Percentiles rank a stretch among this genome's conserved stretches.
These are phyloP conservation scores for Cactoblastis cactorum DNA, from an alignment of 2,888 invertebrate genomes.

Conservation along the genomic window DNA sequence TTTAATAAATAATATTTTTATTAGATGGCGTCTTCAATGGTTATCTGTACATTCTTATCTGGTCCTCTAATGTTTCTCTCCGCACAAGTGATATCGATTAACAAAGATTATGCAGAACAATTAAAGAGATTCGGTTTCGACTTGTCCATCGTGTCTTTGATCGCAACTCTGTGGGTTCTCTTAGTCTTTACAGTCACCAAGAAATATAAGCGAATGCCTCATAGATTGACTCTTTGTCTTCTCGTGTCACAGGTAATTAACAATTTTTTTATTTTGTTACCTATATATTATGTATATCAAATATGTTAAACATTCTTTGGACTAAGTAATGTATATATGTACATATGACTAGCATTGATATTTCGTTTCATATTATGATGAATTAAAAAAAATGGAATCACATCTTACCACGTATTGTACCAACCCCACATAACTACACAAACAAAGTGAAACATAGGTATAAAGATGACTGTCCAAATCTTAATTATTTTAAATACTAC, in stretches of 20 bases:
- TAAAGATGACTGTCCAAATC: too few relatives aligned
- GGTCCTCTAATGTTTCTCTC: conserved; percentile 97
- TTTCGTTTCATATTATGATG: too few relatives aligned
- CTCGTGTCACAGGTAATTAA: conserved; percentile 90
- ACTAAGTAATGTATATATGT: too few relatives aligned
- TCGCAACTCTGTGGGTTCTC: conserved; percentile 89
- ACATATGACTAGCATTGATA: too few relatives aligned
- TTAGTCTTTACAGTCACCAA: conserved; percentile 86
- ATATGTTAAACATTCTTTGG: too few relatives aligned
- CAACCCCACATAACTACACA: too few relatives aligned
- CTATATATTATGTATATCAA: too few relatives aligned
- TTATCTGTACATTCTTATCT: conserved; percentile 95
- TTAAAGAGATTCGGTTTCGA: conserved; percentile 90
- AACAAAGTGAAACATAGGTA: too few relatives aligned
- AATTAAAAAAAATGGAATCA: too few relatives aligned
- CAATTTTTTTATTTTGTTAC: too few relatives aligned
- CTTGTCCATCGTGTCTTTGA: conserved; percentile 87
- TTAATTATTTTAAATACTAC: too few relatives aligned
- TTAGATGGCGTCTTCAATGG: conserved; percentile 95
- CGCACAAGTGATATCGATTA: conserved; percentile 92
- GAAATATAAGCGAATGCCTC: conserved; percentile 88
- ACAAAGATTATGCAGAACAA: conserved; percentile 88
- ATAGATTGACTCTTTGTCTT: conserved; percentile 88
- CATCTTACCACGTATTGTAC: too few relatives aligned
- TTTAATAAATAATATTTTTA: conserved; percentile 23